These are phyloP conservation scores for Steatocranus sp. DNA, from an alignment of 2,797 vertebrate genomes.

Conservation along the genomic window DNA sequence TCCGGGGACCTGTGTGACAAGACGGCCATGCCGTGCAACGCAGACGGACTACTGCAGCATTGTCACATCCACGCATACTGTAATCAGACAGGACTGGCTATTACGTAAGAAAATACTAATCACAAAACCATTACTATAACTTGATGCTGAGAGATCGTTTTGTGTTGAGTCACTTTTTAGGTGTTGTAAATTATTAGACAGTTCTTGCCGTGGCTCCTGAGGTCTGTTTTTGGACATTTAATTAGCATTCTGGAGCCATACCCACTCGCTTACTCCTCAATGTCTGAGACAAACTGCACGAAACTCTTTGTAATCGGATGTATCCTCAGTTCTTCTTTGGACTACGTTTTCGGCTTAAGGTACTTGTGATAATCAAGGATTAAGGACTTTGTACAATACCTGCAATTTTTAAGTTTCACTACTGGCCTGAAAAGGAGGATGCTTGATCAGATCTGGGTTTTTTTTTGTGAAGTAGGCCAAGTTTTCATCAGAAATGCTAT, in stretches of 20 bases:
- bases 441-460: rapidly evolving
- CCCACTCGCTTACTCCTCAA: not conserved
- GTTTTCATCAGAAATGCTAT: not conserved
- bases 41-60: slow-evolving; percentile 61
- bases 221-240: not conserved
- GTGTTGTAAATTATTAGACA: not conserved
- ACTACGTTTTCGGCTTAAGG: not conserved
- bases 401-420: not conserved
- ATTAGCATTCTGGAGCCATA: not conserved
- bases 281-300: not conserved
- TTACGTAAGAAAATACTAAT: slow-evolving; percentile 64
- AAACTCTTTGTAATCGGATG: not conserved
- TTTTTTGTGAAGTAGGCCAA: not conserved
- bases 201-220: too few species aligned
- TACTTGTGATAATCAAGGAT: not conserved
- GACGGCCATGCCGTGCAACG: slow-evolving; percentile 69
- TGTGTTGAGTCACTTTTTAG: not conserved
- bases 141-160: not conserved
- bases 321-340: not conserved
- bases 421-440: not conserved
- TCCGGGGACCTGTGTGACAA: slow-evolving; percentile 84
- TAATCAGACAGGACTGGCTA: slow-evolving; percentile 46
- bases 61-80: slow-evolving; percentile 89
- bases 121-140: not conserved
- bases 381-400: not conserved